A percentile compares a stretch with the other conserved stretches of the same genome.
Evolutionary conservation across 2,113 vertebrate species (phyloP).

Genomic region (Romanogobio albipinnatus): DNA sequence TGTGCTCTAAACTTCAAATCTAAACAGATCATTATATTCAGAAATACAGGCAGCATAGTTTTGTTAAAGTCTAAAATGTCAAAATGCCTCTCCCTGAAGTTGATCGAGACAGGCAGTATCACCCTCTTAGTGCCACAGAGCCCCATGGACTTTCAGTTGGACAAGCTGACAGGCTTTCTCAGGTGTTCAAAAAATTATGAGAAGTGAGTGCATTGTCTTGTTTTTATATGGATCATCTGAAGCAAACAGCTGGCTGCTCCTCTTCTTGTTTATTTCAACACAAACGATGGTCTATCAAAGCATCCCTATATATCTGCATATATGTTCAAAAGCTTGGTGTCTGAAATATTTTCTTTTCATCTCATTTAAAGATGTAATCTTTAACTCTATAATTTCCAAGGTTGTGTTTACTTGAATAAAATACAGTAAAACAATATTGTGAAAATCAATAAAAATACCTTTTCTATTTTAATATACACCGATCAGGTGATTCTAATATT

Average conservation of each 20-base stretch:
- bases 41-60: neutral
- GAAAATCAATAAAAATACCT: too few species aligned
- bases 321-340: too few species aligned
- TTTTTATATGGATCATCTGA: constrained; percentile 36
- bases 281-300: neutral
- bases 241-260: neutral
- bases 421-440: too few species aligned
- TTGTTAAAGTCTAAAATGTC: constrained; percentile 5
- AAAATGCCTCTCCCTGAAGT: neutral
- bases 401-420: too few species aligned
- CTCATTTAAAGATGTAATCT: too few species aligned
- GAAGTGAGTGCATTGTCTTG: constrained; percentile 69
- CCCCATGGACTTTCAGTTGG: neutral
- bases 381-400: too few species aligned
- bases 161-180: constrained; percentile 47
- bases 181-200: constrained; percentile 70
- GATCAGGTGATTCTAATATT: too few species aligned
- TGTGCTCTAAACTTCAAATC: neutral
- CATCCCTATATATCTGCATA: neutral
- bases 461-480: neutral
- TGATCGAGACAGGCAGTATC: neutral
- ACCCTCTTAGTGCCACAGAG: neutral
- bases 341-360: too few species aligned
- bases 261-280: constrained; percentile 8
- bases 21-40: neutral